Percentiles rank a stretch among this genome's conserved stretches.
phyloP scores from a whole-genome alignment of 2,797 vertebrate species.

The Trachurus trachurus region DNA sequence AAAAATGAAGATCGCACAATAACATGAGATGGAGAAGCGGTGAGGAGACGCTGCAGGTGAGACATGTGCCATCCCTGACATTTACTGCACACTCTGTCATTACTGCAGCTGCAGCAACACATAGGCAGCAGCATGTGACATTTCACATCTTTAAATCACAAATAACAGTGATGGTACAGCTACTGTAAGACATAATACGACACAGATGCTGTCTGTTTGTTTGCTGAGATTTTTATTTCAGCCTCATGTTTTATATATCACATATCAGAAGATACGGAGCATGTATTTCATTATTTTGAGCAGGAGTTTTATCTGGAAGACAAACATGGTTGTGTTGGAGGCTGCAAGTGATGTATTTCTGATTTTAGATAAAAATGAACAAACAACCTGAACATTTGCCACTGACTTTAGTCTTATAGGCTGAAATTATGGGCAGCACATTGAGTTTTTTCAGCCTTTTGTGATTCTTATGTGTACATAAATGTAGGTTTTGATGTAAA shows the following conservation, averaged over 20 bases:
- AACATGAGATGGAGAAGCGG: background rate
- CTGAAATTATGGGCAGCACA: background rate
- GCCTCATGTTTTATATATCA: background rate
- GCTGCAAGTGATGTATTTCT: background rate
- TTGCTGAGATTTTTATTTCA: background rate
- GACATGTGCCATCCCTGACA: slow-evolving; percentile 31
- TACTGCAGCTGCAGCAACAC: background rate
- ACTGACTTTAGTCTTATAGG: background rate
- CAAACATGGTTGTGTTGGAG: background rate
- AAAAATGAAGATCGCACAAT: slow-evolving; percentile 17
- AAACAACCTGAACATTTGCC: background rate
- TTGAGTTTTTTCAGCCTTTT: background rate
- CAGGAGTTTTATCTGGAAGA: background rate
- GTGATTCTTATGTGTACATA: too few species aligned
- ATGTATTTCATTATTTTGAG: background rate
- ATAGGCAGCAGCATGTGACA: slow-evolving; percentile 4
- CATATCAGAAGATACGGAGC: background rate
- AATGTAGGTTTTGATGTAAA: background rate
- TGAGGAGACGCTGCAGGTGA: background rate
- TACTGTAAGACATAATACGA: background rate
- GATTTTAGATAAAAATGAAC: background rate
- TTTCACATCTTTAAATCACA: background rate
- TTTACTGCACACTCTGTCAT: slow-evolving; percentile 5
- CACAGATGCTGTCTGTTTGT: background rate
- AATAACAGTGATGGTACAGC: background rate